Percentiles rank a stretch among this genome's conserved stretches.
Conservation (phyloP, 2,113 vertebrate genomes). For the Semnornis frantzii region DNA sequence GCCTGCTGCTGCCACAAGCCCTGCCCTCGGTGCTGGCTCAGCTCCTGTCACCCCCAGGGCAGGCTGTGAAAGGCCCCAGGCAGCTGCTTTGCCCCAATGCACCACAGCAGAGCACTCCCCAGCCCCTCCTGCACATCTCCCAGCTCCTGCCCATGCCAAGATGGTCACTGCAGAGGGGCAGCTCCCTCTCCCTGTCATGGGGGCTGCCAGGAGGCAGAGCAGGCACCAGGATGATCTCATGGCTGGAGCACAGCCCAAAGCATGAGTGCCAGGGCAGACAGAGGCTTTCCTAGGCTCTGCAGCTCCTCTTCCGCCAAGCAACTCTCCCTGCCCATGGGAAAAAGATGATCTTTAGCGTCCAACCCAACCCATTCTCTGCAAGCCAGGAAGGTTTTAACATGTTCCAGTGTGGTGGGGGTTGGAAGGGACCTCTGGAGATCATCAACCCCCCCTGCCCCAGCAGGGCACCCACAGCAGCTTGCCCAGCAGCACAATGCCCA, state of each 20-base stretch:
- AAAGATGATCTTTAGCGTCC: too few relatives aligned
- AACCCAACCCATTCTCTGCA: too few relatives aligned
- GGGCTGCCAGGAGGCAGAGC: not conserved
- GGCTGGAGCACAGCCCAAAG: not conserved
- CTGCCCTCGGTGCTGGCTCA: rapidly evolving
- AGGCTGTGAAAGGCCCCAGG: not conserved
- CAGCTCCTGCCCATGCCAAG: not conserved
- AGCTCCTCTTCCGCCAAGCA: not conserved
- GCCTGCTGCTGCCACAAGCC: not conserved
- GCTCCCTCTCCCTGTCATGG: not conserved
- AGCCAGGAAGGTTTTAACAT: not conserved
- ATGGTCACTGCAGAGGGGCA: not conserved
- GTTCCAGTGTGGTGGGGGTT: too few relatives aligned
- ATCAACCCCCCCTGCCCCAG: too few relatives aligned
- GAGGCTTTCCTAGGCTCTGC: not conserved
- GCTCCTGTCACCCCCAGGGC: not conserved
- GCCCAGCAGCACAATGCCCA: too few relatives aligned
- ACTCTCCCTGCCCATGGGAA: not conserved
- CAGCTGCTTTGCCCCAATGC: not conserved
- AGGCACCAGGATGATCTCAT: not conserved
- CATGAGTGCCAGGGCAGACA: not conserved
- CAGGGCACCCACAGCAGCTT: too few relatives aligned
- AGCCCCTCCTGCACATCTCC: not conserved
- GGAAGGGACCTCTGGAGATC: too few relatives aligned
- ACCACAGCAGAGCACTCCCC: not conserved